Evolutionary conservation across 2,113 vertebrate genomes (phyloP).

Genomic region (Mormyrus lacerda): DNA sequence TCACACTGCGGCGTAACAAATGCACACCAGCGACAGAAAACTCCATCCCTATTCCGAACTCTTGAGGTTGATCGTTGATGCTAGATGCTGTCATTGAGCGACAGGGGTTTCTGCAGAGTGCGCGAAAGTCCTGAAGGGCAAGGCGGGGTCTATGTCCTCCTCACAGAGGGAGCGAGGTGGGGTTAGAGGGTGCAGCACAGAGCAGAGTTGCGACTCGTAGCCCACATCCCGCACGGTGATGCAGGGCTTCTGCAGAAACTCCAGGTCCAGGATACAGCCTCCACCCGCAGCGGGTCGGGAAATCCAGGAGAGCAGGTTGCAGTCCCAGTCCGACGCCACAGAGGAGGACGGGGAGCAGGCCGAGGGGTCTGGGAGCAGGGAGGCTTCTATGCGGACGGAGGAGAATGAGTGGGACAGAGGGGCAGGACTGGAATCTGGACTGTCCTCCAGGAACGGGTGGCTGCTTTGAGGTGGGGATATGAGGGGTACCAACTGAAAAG

Average conservation of each 20-base stretch:
- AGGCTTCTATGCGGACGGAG: slow-evolving; percentile 50
- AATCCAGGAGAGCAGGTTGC: slow-evolving; percentile 42
- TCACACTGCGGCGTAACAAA: background rate
- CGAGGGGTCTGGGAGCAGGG: slow-evolving; percentile 39
- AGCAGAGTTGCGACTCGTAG: slow-evolving; percentile 51
- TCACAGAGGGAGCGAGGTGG: slow-evolving; percentile 23
- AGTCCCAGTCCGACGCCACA: slow-evolving; percentile 47
- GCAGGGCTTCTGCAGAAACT: slow-evolving; percentile 50
- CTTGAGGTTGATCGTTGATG: background rate
- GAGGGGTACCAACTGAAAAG: background rate
- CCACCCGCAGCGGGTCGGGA: background rate
- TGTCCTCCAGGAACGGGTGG: background rate
- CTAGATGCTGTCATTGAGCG: background rate
- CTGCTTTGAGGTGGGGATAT: background rate
- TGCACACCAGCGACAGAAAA: background rate
- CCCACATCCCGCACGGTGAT: slow-evolving; percentile 42
- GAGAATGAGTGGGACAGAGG: slow-evolving; percentile 42
- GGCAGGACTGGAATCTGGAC: slow-evolving; percentile 33
- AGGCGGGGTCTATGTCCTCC: slow-evolving; percentile 24
- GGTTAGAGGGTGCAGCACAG: slow-evolving; percentile 37
- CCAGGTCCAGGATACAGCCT: slow-evolving; percentile 37
- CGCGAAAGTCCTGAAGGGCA: slow-evolving; percentile 37
- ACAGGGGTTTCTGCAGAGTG: slow-evolving; percentile 39
- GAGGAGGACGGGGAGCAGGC: slow-evolving; percentile 43
- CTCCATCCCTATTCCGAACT: background rate